Conservation (phyloP, 2,113 vertebrate species). For the Aldabrachelys gigantea region DNA sequence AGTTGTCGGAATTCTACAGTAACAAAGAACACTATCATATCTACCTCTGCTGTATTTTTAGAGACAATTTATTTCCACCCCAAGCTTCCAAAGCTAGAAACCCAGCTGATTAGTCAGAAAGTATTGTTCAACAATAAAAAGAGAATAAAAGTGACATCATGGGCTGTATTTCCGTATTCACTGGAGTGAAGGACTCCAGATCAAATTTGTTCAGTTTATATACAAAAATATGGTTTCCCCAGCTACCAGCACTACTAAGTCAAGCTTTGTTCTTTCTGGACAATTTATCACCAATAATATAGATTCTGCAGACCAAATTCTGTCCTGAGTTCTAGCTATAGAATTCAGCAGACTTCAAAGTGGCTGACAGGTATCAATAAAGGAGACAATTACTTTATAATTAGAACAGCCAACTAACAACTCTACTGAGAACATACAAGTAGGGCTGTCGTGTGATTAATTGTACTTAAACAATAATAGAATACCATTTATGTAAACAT, state of each 20-base stretch:
- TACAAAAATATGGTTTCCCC: not conserved
- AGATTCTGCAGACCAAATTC: not conserved
- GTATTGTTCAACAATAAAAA: not conserved
- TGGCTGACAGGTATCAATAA: not conserved
- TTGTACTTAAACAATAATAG: too few species aligned
- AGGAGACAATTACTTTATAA: not conserved
- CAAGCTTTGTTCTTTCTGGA: not conserved
- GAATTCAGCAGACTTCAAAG: not conserved
- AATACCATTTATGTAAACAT: too few species aligned
- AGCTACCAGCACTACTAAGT: not conserved
- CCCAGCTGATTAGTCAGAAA: not conserved
- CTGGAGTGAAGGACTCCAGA: not conserved
- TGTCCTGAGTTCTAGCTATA: not conserved
- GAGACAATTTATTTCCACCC: not conserved
- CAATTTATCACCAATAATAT: not conserved
- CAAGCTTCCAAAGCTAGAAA: not conserved
- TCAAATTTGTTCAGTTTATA: not conserved
- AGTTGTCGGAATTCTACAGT: not conserved
- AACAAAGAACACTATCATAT: not conserved
- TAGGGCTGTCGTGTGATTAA: too few species aligned
- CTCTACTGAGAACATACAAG: not conserved
- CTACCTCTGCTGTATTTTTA: not conserved
- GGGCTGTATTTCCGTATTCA: not conserved
- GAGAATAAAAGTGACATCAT: not conserved
- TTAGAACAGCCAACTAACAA: not conserved